A percentile compares a stretch with the other conserved stretches of the same genome.
These are phyloP conservation scores for Amblyjoppa proteus DNA, from an alignment of 2,888 invertebrate species.

Conservation along the genomic window DNA sequence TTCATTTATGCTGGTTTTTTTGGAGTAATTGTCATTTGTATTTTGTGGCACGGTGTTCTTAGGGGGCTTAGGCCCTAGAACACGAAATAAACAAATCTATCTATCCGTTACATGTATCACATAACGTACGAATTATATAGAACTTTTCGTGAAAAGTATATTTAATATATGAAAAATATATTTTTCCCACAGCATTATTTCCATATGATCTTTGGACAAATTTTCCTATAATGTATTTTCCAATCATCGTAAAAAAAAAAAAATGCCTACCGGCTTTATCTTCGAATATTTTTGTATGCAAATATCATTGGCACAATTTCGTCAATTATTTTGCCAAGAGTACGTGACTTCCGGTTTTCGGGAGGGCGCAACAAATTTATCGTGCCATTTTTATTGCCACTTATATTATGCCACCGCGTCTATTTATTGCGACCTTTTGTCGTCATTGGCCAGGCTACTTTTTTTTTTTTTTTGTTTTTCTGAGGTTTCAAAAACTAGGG, in stretches of 20 bases:
- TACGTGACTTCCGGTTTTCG: not conserved
- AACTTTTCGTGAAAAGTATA: too few relatives aligned
- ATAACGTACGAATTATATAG: too few relatives aligned
- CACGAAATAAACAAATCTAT: too few relatives aligned
- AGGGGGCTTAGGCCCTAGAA: too few relatives aligned
- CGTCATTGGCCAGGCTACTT: not conserved
- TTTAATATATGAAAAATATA: too few relatives aligned
- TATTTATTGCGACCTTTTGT: not conserved
- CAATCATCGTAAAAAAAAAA: not conserved
- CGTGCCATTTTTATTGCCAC: not conserved
- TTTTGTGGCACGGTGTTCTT: too few relatives aligned
- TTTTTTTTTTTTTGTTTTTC: constrained; percentile 1
- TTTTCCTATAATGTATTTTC: too few relatives aligned
- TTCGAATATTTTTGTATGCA: not conserved
- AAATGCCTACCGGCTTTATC: not conserved
- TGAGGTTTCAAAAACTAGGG: not conserved
- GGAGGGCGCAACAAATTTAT: not conserved
- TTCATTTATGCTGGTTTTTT: too few relatives aligned
- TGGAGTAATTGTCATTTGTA: too few relatives aligned
- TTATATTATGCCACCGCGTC: not conserved
- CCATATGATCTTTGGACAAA: too few relatives aligned
- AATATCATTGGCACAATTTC: not conserved
- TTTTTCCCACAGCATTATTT: too few relatives aligned
- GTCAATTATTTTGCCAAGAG: not conserved
- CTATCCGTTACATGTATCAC: too few relatives aligned